Evolutionary conservation across 2,888 invertebrate genomes (phyloP).

Genomic region (Epinotia ramella): DNA sequence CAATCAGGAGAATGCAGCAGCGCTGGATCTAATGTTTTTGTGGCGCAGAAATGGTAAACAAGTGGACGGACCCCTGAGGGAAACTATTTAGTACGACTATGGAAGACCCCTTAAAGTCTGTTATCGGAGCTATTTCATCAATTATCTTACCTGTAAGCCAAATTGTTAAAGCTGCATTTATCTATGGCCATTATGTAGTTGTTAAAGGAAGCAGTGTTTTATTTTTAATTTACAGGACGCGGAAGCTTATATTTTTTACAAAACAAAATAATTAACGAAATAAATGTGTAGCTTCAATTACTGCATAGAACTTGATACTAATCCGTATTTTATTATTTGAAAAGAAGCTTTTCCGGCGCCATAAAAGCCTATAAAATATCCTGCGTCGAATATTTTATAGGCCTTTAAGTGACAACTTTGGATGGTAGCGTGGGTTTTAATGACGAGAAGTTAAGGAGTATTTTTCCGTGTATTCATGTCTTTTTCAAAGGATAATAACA

Average conservation of each 20-base stretch:
- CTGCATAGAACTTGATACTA: constrained; percentile 68
- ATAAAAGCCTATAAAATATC: constrained; percentile 18
- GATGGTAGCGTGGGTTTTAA: constrained; percentile 31
- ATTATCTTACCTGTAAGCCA: no score
- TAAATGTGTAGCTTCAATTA: constrained; percentile 7
- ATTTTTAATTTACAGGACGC: background rate
- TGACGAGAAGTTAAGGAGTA: constrained; percentile 24
- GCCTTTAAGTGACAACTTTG: constrained; percentile 68
- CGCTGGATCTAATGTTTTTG: background rate
- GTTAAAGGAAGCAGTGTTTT: no score
- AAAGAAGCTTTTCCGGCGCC: constrained; percentile 66
- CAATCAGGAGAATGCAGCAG: constrained; percentile 16
- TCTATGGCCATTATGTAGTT: no score
- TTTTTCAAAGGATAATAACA: no score
- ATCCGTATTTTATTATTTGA: constrained; percentile 73
- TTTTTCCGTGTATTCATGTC: background rate
- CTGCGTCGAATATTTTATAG: constrained; percentile 55
- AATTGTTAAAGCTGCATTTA: no score
- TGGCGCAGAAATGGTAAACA: background rate
- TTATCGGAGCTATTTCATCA: no score
- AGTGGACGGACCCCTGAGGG: background rate
- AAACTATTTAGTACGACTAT: no score
- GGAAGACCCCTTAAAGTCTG: no score
- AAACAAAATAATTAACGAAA: constrained; percentile 8
- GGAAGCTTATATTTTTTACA: background rate